phyloP scores from a whole-genome alignment of 2,888 invertebrate genomes.

The Cantharis flavilabris region DNA sequence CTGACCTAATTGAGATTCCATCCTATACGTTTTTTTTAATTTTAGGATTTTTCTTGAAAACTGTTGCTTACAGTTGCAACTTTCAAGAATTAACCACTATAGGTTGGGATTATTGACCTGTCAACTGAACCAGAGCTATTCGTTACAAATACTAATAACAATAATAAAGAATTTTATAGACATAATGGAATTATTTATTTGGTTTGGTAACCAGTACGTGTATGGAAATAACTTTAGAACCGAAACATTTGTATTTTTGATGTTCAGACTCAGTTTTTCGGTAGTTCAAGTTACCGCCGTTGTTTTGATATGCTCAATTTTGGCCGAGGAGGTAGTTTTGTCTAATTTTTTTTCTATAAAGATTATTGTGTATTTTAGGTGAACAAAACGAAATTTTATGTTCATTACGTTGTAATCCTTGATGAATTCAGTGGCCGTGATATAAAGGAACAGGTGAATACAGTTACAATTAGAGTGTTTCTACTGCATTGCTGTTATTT shows the following conservation, averaged over 20 bases:
- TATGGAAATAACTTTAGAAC: not conserved
- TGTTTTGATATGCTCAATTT: not conserved
- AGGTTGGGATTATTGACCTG: not conserved
- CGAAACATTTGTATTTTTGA: not conserved
- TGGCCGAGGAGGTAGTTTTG: not conserved
- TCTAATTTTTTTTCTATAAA: not conserved
- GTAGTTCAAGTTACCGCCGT: not conserved
- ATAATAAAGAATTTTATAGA: not conserved
- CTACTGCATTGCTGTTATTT: not conserved
- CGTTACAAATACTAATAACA: not conserved
- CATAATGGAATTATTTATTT: not conserved
- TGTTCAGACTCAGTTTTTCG: not conserved
- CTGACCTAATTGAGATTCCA: too few relatives aligned
- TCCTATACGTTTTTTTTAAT: not conserved
- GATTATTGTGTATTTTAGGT: not conserved
- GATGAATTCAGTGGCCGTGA: not conserved
- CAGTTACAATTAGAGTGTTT: not conserved
- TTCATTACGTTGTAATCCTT: not conserved
- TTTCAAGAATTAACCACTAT: not conserved
- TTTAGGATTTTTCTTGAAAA: not conserved
- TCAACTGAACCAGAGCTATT: not conserved
- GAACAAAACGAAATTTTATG: not conserved
- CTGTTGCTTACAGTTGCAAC: not conserved
- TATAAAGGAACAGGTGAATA: not conserved
- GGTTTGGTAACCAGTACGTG: not conserved